Conservation (phyloP, 2,113 vertebrate species). For the Sapajus apella region DNA sequence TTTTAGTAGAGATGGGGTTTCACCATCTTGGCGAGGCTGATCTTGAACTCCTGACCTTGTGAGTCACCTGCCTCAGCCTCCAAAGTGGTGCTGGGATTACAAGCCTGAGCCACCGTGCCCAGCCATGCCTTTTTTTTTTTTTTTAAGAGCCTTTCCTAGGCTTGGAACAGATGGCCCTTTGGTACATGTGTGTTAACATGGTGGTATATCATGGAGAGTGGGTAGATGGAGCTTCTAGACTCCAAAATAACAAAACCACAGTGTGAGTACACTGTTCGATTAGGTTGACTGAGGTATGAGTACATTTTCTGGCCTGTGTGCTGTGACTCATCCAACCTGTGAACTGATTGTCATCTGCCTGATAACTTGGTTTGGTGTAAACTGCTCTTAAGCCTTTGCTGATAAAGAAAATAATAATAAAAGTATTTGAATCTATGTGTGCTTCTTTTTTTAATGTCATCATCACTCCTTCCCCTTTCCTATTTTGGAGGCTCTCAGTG, state of each 20-base stretch:
- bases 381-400: conserved; percentile 64
- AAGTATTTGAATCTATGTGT: conserved; percentile 53
- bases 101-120: too few relatives aligned
- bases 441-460: not conserved
- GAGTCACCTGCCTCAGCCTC: too few relatives aligned
- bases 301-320: not conserved
- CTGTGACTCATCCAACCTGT: not conserved
- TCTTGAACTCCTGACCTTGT: too few relatives aligned
- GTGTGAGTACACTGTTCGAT: not conserved
- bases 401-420: conserved; percentile 67
- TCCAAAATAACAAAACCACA: conserved; percentile 46
- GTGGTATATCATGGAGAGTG: not conserved
- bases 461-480: not conserved
- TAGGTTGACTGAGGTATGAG: conserved; percentile 32
- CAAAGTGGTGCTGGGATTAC: too few relatives aligned
- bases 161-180: conserved; percentile 53
- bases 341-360: conserved; percentile 9
- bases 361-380: conserved; percentile 65
- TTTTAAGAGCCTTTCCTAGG: not conserved
- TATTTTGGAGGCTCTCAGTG: conserved; percentile 2
- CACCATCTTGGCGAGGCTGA: too few relatives aligned
- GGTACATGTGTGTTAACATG: not conserved
- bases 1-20: too few relatives aligned
- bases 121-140: too few relatives aligned
- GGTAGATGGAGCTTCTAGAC: not conserved